Conservation (phyloP, 1,140 invertebrate genomes). For the Dendrolimus kikuchii region DNA sequence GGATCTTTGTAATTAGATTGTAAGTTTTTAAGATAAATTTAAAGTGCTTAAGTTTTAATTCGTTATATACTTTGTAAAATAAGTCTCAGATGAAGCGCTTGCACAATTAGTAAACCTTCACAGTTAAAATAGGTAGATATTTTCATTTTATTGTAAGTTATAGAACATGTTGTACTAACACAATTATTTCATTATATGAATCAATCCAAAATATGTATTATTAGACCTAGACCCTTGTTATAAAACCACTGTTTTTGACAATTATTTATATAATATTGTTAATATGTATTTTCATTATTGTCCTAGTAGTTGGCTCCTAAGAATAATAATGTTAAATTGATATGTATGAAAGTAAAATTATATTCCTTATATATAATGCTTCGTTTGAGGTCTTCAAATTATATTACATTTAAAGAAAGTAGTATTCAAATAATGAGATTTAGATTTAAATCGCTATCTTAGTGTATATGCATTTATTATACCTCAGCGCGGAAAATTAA, state of each 20-base stretch:
- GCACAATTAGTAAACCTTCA: constrained; percentile 3
- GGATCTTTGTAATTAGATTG: no score
- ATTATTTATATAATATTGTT: constrained; percentile 13
- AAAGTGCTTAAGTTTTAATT: constrained; percentile 1
- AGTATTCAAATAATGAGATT: constrained; percentile 23
- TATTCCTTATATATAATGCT: constrained; percentile 17
- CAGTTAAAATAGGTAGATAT: background rate
- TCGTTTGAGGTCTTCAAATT: constrained; percentile 25
- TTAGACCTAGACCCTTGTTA: constrained; percentile 11
- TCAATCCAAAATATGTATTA: constrained; percentile 1
- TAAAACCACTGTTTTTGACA: constrained; percentile 16
- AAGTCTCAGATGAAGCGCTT: background rate
- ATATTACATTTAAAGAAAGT: constrained; percentile 14
- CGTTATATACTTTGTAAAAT: constrained; percentile 1
- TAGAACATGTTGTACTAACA: no score
- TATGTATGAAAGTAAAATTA: constrained; percentile 9
- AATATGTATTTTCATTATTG: constrained; percentile 17
- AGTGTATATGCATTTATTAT: constrained; percentile 33
- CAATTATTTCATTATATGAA: background rate
- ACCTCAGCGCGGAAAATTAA: background rate
- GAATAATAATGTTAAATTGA: constrained; percentile 14
- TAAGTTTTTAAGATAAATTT: background rate
- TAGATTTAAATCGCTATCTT: constrained; percentile 25
- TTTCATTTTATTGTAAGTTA: background rate
- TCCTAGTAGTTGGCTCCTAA: constrained; percentile 16